Percentiles rank a stretch among this genome's conserved stretches.
phyloP scores from a whole-genome alignment of 2,113 vertebrate genomes.

The Notarius quadriscutis region DNA sequence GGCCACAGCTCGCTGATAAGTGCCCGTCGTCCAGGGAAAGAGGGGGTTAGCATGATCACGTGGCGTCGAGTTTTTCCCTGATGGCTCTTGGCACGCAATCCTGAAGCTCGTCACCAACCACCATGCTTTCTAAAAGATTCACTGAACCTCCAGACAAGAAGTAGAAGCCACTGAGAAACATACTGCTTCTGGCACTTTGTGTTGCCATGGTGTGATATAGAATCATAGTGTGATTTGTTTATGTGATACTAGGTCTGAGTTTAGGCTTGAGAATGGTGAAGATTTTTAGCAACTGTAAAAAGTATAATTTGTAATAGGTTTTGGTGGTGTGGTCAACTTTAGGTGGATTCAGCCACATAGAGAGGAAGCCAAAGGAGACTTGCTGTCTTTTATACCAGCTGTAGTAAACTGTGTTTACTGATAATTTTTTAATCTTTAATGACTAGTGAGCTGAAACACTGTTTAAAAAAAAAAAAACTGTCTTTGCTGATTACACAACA shows the following conservation, averaged over 20 bases:
- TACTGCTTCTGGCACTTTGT: constrained; percentile 1
- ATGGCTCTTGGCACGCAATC: constrained; percentile 73
- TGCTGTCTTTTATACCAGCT: background rate
- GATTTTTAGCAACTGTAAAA: background rate
- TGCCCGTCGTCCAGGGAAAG: constrained; percentile 61
- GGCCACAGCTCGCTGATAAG: constrained; percentile 60
- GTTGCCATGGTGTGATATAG: constrained; percentile 32
- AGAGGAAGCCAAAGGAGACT: background rate
- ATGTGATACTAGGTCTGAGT: background rate
- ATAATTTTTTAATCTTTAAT: constrained; percentile 56
- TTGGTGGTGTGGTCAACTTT: background rate
- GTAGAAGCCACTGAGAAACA: constrained; percentile 38
- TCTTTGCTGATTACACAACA: constrained; percentile 65
- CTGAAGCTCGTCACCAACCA: constrained; percentile 41
- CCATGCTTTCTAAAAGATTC: constrained; percentile 10
- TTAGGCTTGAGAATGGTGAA: background rate
- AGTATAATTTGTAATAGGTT: background rate
- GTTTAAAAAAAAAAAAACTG: constrained; percentile 60
- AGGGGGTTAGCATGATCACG: constrained; percentile 58
- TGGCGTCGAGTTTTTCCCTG: constrained; percentile 60
- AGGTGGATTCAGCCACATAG: background rate
- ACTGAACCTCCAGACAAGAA: background rate
- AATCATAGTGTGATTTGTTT: constrained; percentile 14
- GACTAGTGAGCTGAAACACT: constrained; percentile 50
- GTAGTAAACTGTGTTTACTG: background rate